Conservation (phyloP, 2,797 vertebrate species). For the Chelonia mydas region DNA sequence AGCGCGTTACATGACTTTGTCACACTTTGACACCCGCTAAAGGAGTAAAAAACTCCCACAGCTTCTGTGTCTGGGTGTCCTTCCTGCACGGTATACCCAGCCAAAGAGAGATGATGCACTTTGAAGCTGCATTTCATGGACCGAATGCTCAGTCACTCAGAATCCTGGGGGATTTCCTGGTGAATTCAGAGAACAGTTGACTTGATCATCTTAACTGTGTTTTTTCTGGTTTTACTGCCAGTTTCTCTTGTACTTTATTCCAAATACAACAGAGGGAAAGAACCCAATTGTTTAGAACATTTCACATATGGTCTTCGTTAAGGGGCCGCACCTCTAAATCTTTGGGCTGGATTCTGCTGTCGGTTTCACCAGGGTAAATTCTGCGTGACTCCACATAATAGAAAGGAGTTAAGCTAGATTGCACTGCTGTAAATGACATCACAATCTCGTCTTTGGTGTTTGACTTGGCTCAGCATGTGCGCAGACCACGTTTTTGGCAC, state of each 20-base stretch:
- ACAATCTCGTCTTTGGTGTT: not conserved
- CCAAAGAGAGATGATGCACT: not conserved
- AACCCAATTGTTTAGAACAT: not conserved
- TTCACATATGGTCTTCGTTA: not conserved
- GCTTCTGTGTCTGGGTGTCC: rapidly evolving
- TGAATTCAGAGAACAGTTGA: not conserved
- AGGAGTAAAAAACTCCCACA: rapidly evolving
- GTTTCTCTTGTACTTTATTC: not conserved
- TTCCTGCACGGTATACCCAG: rapidly evolving
- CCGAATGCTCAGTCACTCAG: not conserved
- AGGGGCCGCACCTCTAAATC: not conserved
- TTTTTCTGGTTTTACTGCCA: not conserved
- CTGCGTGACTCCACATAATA: not conserved
- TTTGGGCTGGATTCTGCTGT: not conserved
- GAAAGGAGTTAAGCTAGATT: not conserved
- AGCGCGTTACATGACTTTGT: not conserved
- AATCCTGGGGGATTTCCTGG: not conserved
- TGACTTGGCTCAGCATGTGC: not conserved
- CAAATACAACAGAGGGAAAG: not conserved
- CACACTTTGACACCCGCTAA: rapidly evolving
- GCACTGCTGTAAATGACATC: not conserved
- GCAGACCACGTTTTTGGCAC: not conserved
- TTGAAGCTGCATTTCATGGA: not conserved
- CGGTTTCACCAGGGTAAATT: not conserved
- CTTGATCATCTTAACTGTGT: not conserved